Base-by-base conservation (phyloP, 53 echinoderm and acorn worm genomes). In the Henricia sp. region DNA sequence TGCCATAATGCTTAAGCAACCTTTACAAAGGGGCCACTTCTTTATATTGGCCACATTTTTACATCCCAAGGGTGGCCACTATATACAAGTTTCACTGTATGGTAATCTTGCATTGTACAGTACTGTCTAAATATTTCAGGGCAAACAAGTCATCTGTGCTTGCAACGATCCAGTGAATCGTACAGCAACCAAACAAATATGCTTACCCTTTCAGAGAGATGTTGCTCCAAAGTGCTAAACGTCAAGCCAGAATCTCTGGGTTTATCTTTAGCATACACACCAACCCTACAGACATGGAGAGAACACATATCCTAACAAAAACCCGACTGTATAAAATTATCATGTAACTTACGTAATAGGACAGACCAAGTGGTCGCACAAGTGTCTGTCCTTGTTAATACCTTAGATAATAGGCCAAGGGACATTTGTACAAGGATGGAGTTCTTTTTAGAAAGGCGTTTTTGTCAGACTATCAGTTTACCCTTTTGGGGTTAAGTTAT, bases 161-260 rank as follows among this genome's bases (percentile, higher is more conserved):
- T 36, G 24, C 26, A 6, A 68, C 19, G 24, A 20, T 14, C 37
- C 41, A 20, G 19, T 69, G 1, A 24, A 38, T 13, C 2, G 4
- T 3, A n/a, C 42, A 23, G 16, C 0, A 21, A 69, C 6, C 39
- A 26, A 13, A 33, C 14, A 19, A n/a, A 30, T 2, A 26, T 62
- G 89, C 88, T 82, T 82, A 96, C 96, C 68, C 96, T 87, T 70
- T 92, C 86, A n/a, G 80, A 58, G 12, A 96, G 83, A 58, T 88
- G 83, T 38, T 72, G 35, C n/a, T 94, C 72, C 13, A 94, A 43
- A 0, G 90, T 37, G 69, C 76, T 91, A 40, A 88, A 96, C 19
- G 96, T 96, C n/a, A 96, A 67, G 0, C 96, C 96, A 35, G 33
- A 20, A 83, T 96, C 96, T 83, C 82, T 86, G 1, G 77, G 36